Base-by-base conservation (phyloP, 2,888 invertebrate genomes). In the Stenodera caucasica region DNA sequence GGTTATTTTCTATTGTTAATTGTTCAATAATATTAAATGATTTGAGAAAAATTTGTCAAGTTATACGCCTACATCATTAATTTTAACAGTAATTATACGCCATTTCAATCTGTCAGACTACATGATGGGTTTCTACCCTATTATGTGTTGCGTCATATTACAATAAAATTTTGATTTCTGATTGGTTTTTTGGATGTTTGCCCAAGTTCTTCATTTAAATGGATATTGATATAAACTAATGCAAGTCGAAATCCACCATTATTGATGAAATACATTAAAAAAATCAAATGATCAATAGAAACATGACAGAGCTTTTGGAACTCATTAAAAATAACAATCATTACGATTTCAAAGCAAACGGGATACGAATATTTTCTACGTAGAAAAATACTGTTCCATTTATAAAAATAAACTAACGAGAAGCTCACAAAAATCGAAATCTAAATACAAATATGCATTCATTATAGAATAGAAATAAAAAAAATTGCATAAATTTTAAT, bases 151-250 rank as follows among this genome's bases (percentile, higher is more conserved):
- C 40, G 55, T 52, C 45, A 29, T 60, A 51, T 59, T 35, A 23
- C 51, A 60, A 54, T 58, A 58, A 58, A 52, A 37, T 60, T 52
- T 23, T 40, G 55, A 40, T 29, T 37, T 37, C 45, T 55, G 60
- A 60, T 60, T 60, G 52, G 55, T 55, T 55, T 40, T 60, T 52
- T 60, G 60, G 60, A 37, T 40, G 35, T 60, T 52, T 60, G 60
- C 60, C 59, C 30, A 29, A 14, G 51, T 55, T 55, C 30, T 37
- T 55, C 32, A 15, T 49, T 57, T 32, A 40, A 53, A 49, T 53
- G 23, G 26, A 23, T 58, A 58, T 58, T 58, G 58, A 58, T 49
- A 52, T 53, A 45, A 23, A 3, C 53, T 58, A 58, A 58, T 53
- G 40, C 29, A 51, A 29, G 26, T 23, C 32, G 21, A 45, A 45